Evolutionary conservation across 2,797 vertebrate genomes (phyloP).

Genomic region (Sus cebifrons): DNA sequence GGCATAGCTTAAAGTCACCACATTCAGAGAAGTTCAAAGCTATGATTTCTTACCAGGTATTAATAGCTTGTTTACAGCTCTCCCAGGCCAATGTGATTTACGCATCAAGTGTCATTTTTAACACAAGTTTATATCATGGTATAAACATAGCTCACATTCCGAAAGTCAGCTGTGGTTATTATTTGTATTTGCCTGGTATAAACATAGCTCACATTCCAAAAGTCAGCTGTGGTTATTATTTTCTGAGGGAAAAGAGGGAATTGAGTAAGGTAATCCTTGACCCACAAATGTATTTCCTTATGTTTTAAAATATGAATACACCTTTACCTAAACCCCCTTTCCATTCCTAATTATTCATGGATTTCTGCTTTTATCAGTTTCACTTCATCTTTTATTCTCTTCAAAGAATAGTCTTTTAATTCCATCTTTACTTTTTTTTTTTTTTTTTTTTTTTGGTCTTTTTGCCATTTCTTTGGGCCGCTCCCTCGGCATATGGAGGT

Average conservation of each 20-base stretch:
- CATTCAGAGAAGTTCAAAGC: slow-evolving; percentile 6
- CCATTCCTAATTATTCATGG: neutral
- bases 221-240: slow-evolving; percentile 29
- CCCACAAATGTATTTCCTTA: neutral
- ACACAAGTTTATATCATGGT: neutral
- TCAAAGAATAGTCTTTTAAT: slow-evolving; percentile 18
- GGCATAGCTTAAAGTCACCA: neutral
- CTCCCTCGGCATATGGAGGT: no score
- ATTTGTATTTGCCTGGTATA: neutral
- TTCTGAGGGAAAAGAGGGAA: neutral
- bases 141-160: slow-evolving; percentile 56
- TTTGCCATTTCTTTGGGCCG: no score
- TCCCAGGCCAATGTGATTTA: neutral
- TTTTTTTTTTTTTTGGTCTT: no score
- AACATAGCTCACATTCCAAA: no score
- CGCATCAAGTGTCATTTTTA: slow-evolving; percentile 14
- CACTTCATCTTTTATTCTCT: slow-evolving; percentile 31
- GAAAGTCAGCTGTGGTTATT: slow-evolving; percentile 38
- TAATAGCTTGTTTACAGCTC: neutral
- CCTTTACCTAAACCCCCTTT: neutral
- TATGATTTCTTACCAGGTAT: slow-evolving; percentile 17
- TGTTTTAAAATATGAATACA: neutral
- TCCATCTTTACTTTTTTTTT: neutral
- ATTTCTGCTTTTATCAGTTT: slow-evolving; percentile 30
- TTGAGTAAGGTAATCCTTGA: neutral